These are phyloP conservation scores for Tachina lurida DNA, from an alignment of 2,888 invertebrate species.

Conservation along the genomic window DNA sequence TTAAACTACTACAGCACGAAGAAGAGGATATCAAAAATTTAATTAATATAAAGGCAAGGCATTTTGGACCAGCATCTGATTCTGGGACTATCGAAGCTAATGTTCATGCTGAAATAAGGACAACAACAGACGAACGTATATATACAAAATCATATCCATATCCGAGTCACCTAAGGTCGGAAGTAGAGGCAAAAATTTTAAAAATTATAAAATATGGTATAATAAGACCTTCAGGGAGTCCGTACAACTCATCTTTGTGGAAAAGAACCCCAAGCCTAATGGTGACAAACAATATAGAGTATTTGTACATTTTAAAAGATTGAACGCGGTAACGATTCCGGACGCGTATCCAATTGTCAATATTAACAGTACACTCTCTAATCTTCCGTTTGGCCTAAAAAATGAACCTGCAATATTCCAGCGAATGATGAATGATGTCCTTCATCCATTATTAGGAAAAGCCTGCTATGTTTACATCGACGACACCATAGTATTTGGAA, in stretches of 20 bases:
- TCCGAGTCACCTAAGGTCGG: conserved; percentile 22
- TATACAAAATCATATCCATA: conserved; percentile 66
- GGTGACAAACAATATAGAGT: no score
- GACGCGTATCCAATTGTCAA: no score
- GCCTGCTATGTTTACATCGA: no score
- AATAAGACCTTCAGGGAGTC: conserved; percentile 28
- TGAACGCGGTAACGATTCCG: no score
- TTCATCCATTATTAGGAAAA: no score
- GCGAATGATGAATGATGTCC: no score
- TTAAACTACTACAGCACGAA: background rate
- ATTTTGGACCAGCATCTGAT: conserved; percentile 54
- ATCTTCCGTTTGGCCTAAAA: no score
- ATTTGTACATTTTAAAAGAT: no score
- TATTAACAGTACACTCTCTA: conserved; percentile 14
- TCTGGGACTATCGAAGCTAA: conserved; percentile 46
- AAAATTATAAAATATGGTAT: conserved; percentile 23
- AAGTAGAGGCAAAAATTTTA: background rate
- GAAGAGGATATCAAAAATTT: conserved; percentile 32
- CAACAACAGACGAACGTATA: conserved; percentile 55
- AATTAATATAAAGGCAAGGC: conserved; percentile 9
- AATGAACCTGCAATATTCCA: no score
- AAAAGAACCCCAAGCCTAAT: background rate
- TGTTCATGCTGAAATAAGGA: no score
- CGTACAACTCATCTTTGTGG: conserved; percentile 35
- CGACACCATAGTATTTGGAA: no score